Evolutionary conservation across 1,140 invertebrate species (phyloP), one percentile per base, ranked within the genome.

Genomic region (Pygmarrhopalites habei): DNA sequence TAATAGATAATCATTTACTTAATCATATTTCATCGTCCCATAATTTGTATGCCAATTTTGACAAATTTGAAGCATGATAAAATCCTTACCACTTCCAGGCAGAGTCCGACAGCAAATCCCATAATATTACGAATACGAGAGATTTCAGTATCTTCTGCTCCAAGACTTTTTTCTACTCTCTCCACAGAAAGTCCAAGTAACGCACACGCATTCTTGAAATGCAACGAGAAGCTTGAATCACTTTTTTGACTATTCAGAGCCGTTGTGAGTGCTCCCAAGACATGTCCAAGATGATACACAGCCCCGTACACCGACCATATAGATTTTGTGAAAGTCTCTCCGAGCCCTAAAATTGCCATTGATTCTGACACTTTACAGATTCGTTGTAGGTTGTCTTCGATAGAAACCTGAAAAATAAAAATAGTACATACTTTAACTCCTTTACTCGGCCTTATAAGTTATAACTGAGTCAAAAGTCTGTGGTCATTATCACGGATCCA

Each of bases 261-360:
- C 0, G 56, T 53, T 15, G 53, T 26, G 7, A 68, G 30, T 23
- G 19, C 77, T 77, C 44, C 78, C 78, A 56, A 28, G 1, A 93
- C 91, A 72, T 86, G 85, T 25, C 91, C 90, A 59, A 97, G 76
- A 78, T 98, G 94, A 74, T 91, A 92, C 65, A 96, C 88, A 10
- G 90, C 89, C 12, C 90, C 92, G 66, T 97, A 76, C 21, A 95
- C 85, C 68, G 84, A 81, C 85, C 89, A 94, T 46, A 97, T 82
- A 0, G 85, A 84, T 71, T 88, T 86, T 66, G 88, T 84, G 61
- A 95, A 91, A 15, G 82, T 78, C 46, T 88, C 84, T 15, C 83
- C 82, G 28, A 95, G 81, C 10, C 82, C 83, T 2, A 96, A 76
- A 12, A 82, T 76, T 60, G 85, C 82, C 65, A 96, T 82, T 0